These are phyloP conservation scores for Drosophila siamana DNA, from an alignment of 2,888 invertebrate species.

Conservation along the genomic window DNA sequence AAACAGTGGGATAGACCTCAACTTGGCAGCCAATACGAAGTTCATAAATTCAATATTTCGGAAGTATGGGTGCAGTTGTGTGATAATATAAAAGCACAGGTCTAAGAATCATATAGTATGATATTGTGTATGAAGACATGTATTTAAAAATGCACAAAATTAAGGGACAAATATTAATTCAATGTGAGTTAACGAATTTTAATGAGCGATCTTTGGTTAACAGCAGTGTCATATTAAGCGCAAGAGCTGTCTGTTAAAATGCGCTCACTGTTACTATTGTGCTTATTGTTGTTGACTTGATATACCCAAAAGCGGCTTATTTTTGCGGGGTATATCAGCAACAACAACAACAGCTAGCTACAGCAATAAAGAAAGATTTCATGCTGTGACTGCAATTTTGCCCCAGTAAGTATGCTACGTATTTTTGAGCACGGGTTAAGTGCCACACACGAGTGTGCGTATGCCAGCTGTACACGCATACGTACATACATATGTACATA, in stretches of 20 bases:
- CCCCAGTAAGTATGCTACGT: constrained; percentile 78
- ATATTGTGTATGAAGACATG: too few species aligned
- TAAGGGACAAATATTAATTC: background rate
- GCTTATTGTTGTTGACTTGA: background rate
- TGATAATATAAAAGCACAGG: too few species aligned
- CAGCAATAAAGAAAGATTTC: constrained; percentile 62
- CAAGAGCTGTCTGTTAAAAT: background rate
- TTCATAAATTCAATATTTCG: too few species aligned
- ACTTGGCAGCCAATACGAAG: background rate
- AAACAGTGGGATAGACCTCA: background rate
- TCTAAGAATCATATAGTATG: too few species aligned
- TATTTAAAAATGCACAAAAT: too few species aligned
- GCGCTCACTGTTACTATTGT: background rate
- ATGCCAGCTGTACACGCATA: constrained; percentile 14
- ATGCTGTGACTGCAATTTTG: constrained; percentile 70
- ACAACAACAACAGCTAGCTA: constrained; percentile 16
- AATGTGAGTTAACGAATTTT: background rate
- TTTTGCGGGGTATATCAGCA: constrained; percentile 39
- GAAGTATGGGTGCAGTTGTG: too few species aligned
- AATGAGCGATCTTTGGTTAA: background rate
- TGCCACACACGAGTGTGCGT: constrained; percentile 46
- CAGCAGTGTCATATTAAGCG: background rate
- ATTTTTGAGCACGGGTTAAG: constrained; percentile 72
- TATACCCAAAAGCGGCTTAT: background rate
- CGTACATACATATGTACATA: constrained; percentile 14